Evolutionary conservation across 1,140 invertebrate species (phyloP), one percentile per base, ranked within the genome.

Genomic region (Calycopis cecrops): DNA sequence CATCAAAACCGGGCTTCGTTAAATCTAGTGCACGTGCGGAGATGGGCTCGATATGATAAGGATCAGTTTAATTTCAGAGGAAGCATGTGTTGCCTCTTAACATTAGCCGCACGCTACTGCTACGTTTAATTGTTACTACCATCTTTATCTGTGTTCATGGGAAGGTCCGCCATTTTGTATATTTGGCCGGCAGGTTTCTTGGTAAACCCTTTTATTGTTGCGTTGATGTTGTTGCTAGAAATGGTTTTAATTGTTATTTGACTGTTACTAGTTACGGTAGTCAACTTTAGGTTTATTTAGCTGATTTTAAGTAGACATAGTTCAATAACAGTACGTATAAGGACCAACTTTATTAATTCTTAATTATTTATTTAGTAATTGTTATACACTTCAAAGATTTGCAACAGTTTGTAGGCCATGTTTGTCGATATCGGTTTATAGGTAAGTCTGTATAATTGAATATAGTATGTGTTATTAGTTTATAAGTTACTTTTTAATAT

Each of bases 41-140:
- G 69, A 68, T 42, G 61, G 67, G 58, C 59, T 70, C 70, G 68
- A 69, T 60, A 59, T 70, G 81, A 85, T 85, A 85, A 77, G 63
- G 63, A 83, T 83, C 81, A 61, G 35, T 62, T 79, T 79, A 81
- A 81, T 81, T 83, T 77, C 79, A 80, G 66, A 74, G 64, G 68
- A 67, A 76, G 73, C 78, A 71, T 75, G 76, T 80, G 48, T 50
- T 42, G 40, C 17, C 21, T 4, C 68, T 85, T 80, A 79, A 76
- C 75, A 83, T 79, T 78, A 80, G 73, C 65, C 64, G 76, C 79
- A 81, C 78, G 76, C 74, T 74, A 72, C 71, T 77, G 78, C 62
- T 67, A 75, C 76, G 73, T 85, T 85, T 85, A 85, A 85, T 85
- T 85, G 79, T 85, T 76, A 82, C 67, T 60, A 66, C 63, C 63